Percentiles rank a stretch among this genome's conserved stretches.
Evolutionary conservation across 2,113 vertebrate species (phyloP).

Genomic region (Narcine bancroftii): DNA sequence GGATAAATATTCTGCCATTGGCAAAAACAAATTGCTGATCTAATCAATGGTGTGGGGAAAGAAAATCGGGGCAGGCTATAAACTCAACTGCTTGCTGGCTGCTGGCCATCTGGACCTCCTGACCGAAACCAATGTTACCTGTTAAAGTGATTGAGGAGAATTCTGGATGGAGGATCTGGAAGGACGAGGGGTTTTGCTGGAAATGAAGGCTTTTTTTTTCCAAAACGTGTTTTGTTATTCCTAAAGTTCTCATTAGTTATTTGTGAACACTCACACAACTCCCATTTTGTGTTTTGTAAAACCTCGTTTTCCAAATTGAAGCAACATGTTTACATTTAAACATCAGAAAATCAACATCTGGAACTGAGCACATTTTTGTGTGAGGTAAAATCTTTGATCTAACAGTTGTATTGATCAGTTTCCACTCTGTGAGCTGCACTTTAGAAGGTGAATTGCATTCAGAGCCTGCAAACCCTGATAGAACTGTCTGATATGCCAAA

Average conservation of each 20-base stretch:
- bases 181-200: neutral
- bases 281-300: neutral
- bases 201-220: neutral
- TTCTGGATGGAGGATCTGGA: neutral
- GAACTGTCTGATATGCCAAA: neutral
- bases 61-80: neutral
- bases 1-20: neutral
- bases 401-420: neutral
- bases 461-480: neutral
- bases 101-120: neutral
- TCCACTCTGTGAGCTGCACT: neutral
- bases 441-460: neutral
- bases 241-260: neutral
- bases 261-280: no score
- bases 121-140: neutral
- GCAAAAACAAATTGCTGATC: neutral
- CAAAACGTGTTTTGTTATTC: neutral
- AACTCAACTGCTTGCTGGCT: neutral
- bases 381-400: conserved; percentile 14
- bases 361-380: neutral
- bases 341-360: neutral
- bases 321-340: neutral
- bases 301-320: conserved; percentile 15
- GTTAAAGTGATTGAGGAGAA: neutral
- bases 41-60: neutral